Conservation (phyloP, 2,797 vertebrate species). For the Enteromius paludinosus region DNA sequence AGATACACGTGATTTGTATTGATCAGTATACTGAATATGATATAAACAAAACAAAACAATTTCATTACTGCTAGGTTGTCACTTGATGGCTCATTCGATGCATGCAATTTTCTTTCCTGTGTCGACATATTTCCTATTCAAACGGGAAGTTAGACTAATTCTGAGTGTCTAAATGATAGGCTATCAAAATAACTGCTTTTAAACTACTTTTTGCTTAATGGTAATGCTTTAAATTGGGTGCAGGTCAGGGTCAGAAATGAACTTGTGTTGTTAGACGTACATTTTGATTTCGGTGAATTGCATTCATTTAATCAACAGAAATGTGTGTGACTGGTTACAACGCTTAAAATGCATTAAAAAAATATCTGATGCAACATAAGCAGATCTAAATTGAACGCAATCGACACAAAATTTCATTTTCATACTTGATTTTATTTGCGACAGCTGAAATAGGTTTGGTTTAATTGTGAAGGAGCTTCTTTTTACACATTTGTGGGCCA, state of each 20-base stretch:
- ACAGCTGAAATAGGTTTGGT: not conserved
- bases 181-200: not conserved
- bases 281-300: not conserved
- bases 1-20: not conserved
- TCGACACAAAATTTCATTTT: not conserved
- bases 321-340: not conserved
- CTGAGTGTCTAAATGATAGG: not conserved
- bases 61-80: not conserved
- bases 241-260: not conserved
- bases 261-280: not conserved
- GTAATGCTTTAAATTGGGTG: not conserved
- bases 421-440: not conserved
- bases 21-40: not conserved
- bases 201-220: not conserved
- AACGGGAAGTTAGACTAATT: conserved; percentile 29
- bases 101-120: not conserved
- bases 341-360: not conserved
- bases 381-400: not conserved
- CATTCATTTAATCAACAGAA: not conserved
- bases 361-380: not conserved
- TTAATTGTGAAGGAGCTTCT: not conserved
- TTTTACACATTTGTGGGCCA: not conserved
- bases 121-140: conserved; percentile 16
- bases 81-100: not conserved
- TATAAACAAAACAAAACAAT: not conserved